A percentile compares a stretch with the other conserved stretches of the same genome.
Conservation (phyloP, 2,888 invertebrate genomes). For the Dastarcus helophoroides region DNA sequence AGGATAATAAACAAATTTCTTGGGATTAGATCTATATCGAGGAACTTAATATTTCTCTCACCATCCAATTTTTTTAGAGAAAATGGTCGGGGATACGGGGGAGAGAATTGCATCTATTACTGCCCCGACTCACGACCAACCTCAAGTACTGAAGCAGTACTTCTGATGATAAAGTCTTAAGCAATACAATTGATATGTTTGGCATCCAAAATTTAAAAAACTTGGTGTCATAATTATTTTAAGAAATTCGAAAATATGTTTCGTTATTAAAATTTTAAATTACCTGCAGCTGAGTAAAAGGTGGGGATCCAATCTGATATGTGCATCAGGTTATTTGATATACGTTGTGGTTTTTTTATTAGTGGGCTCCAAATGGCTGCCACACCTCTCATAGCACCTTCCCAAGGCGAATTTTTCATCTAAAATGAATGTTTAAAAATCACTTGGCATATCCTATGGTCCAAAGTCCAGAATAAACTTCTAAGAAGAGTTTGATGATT, state of each 20-base stretch:
- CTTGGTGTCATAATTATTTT: not conserved
- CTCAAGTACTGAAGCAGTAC: too few species aligned
- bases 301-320: conserved; percentile 63
- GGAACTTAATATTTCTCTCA: too few species aligned
- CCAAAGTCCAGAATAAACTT: too few species aligned
- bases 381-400: conserved; percentile 54
- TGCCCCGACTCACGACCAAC: too few species aligned
- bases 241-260: too few species aligned
- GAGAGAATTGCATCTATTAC: too few species aligned
- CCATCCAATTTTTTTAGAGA: too few species aligned
- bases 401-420: conserved; percentile 60
- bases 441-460: conserved; percentile 1
- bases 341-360: conserved; percentile 42
- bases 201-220: not conserved
- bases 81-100: too few species aligned
- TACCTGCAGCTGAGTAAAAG: conserved; percentile 49
- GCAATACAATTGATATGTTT: not conserved
- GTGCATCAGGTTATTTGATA: conserved; percentile 51
- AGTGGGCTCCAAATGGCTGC: conserved; percentile 56
- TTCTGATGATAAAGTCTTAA: too few species aligned
- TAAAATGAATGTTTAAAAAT: conserved; percentile 29
- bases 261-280: conserved; percentile 5
- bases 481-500: too few species aligned
- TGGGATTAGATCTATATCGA: too few species aligned
- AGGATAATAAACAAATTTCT: too few species aligned